Percentiles rank a stretch among this genome's conserved stretches.
These are phyloP conservation scores for Sylvia borin DNA, from an alignment of 2,797 vertebrate genomes.

Conservation along the genomic window DNA sequence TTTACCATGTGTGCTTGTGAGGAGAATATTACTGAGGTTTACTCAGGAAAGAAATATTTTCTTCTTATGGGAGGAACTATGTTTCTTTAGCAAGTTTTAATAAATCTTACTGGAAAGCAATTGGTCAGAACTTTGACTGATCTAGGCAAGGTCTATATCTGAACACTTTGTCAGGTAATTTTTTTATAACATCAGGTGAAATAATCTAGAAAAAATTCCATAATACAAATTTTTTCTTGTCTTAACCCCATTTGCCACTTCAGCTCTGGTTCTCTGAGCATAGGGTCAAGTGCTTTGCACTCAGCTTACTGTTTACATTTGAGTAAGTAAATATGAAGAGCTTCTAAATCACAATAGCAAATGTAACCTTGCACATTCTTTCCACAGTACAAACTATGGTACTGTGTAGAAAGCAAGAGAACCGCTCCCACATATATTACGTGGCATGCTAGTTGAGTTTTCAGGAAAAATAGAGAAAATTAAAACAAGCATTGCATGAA, in stretches of 20 bases:
- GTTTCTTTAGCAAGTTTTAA: slow-evolving; percentile 43
- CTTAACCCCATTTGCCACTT: slow-evolving; percentile 33
- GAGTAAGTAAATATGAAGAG: slow-evolving; percentile 24
- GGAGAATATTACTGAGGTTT: slow-evolving; percentile 52
- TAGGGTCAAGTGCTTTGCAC: slow-evolving; percentile 8
- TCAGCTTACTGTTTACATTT: slow-evolving; percentile 41
- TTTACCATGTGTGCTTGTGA: not conserved
- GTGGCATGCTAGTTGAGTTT: not conserved
- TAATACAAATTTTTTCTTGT: slow-evolving; percentile 24
- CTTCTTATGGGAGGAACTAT: slow-evolving; percentile 9
- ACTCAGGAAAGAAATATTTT: slow-evolving; percentile 37
- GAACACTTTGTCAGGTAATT: not conserved
- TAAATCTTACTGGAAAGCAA: slow-evolving; percentile 34
- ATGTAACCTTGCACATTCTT: not conserved
- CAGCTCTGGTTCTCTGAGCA: not conserved
- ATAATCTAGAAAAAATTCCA: slow-evolving; percentile 8
- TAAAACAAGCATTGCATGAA: not conserved
- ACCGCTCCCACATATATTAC: not conserved
- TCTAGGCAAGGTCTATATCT: not conserved
- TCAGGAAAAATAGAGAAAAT: not conserved
- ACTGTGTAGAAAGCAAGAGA: not conserved
- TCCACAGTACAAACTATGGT: not conserved
- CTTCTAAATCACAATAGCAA: slow-evolving; percentile 11
- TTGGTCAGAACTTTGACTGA: slow-evolving; percentile 4
- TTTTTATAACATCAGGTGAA: slow-evolving; percentile 9